phyloP scores from a whole-genome alignment of 2,113 vertebrate genomes.

The Anguilla rostrata region DNA sequence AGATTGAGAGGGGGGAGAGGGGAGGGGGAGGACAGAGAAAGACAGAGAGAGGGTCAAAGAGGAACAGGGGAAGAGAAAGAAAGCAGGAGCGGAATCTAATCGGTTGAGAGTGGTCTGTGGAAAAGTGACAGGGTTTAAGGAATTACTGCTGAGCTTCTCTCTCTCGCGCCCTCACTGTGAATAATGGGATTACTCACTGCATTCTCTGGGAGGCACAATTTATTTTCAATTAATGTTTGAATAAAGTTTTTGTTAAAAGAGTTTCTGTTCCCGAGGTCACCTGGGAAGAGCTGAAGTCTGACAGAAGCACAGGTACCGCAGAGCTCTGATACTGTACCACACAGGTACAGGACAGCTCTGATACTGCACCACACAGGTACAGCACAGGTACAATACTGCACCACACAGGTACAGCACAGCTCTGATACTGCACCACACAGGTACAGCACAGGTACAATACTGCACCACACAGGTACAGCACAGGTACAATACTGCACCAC shows the following conservation, averaged over 20 bases:
- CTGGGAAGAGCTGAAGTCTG: neutral
- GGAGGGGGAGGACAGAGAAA: neutral
- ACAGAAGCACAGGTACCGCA: too few species aligned
- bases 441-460: too few species aligned
- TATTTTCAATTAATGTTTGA: slow-evolving; percentile 1
- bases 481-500: too few species aligned
- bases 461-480: too few species aligned
- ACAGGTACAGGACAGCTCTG: too few species aligned
- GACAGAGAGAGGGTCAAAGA: neutral
- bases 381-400: too few species aligned
- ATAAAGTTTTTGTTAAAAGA: neutral
- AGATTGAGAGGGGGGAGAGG: neutral
- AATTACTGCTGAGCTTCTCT: neutral
- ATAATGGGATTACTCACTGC: neutral
- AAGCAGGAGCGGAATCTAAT: neutral
- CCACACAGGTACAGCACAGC: too few species aligned
- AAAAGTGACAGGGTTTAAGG: neutral
- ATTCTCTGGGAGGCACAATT: neutral
- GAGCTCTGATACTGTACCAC: too few species aligned
- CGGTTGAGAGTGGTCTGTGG: neutral
- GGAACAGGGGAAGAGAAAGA: neutral
- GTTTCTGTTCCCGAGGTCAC: neutral
- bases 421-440: too few species aligned
- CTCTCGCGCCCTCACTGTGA: neutral
- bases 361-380: too few species aligned